phyloP scores from a whole-genome alignment of 2,888 invertebrate genomes.

The Calameuta pallipes region DNA sequence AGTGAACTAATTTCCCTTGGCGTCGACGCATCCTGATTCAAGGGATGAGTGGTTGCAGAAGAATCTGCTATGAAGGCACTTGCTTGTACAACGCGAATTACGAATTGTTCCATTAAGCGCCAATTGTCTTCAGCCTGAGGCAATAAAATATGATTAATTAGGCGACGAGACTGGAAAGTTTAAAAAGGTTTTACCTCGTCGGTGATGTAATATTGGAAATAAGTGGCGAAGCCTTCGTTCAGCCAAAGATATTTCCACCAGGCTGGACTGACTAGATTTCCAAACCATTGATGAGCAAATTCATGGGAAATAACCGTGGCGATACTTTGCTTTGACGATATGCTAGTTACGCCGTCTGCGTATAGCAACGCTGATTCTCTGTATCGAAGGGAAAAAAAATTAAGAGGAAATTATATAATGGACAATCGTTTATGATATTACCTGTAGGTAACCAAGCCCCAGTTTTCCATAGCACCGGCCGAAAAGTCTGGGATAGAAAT shows the following conservation, averaged over 20 bases:
- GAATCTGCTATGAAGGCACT: constrained; percentile 64
- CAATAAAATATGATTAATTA: neutral
- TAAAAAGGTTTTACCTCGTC: constrained; percentile 44
- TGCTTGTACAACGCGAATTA: constrained; percentile 66
- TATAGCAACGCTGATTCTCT: constrained; percentile 38
- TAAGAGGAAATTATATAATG: neutral
- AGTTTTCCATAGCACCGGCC: constrained; percentile 98
- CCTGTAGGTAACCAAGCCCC: constrained; percentile 77
- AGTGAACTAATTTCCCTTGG: constrained; percentile 68
- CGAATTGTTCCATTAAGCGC: constrained; percentile 71
- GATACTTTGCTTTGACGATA: constrained; percentile 42
- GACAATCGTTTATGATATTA: neutral
- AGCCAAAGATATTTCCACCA: constrained; percentile 66
- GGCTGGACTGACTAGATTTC: constrained; percentile 59
- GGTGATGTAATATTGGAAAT: constrained; percentile 66
- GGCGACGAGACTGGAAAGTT: neutral
- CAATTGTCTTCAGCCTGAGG: constrained; percentile 62
- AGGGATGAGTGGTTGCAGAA: constrained; percentile 67
- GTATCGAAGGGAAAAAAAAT: neutral
- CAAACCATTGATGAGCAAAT: constrained; percentile 70
- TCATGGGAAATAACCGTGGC: constrained; percentile 66
- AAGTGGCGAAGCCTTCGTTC: constrained; percentile 69
- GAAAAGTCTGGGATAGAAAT: constrained; percentile 97
- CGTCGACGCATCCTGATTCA: constrained; percentile 69
- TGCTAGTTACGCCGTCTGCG: constrained; percentile 34